phyloP scores from a whole-genome alignment of 37 sponge, comb jelly and placozoan species.

The Agelas oroides region DNA sequence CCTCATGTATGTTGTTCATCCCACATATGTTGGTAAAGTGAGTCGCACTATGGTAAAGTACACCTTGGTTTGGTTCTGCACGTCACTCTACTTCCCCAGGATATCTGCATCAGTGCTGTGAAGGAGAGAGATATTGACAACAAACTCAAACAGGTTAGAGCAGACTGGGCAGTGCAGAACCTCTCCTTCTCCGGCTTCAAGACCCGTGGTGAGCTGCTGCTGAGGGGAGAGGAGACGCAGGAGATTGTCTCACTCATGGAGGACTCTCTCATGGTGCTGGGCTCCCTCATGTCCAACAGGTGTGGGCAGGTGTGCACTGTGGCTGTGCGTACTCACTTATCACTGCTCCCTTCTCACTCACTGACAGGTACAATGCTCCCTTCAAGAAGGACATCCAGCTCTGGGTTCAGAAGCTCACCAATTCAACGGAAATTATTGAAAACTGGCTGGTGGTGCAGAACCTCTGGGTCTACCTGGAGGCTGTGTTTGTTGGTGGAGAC shows the following conservation, averaged over 20 bases:
- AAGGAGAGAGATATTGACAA: conserved; percentile 99
- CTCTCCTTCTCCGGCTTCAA: conserved; percentile 90
- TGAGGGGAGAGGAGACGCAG: conserved; percentile 93
- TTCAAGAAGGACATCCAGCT: conserved; percentile 97
- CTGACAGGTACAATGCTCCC: conserved; percentile 99
- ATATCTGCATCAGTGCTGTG: conserved; percentile 98
- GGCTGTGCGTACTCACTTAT: too few species aligned
- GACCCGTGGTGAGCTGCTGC: conserved; percentile 97
- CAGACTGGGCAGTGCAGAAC: conserved; percentile 95
- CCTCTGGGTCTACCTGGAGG: conserved; percentile 99
- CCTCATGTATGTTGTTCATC: too few species aligned
- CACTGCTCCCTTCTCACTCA: too few species aligned
- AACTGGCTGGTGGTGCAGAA: conserved; percentile 99
- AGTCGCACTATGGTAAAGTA: too few species aligned
- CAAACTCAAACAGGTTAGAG: conserved; percentile 94
- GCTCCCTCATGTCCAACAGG: conserved; percentile 99
- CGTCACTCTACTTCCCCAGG: too few species aligned
- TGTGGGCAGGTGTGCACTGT: neutral
- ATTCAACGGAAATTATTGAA: conserved; percentile 97
- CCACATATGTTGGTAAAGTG: too few species aligned
- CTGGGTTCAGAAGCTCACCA: conserved; percentile 97
- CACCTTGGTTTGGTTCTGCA: too few species aligned
- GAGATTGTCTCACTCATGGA: conserved; percentile 96
- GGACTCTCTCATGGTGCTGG: conserved; percentile 98
- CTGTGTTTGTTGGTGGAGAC: conserved; percentile 99